phyloP scores from a whole-genome alignment of 92 coral and sea anemone genomes.

The Epizoanthus stellaris region DNA sequence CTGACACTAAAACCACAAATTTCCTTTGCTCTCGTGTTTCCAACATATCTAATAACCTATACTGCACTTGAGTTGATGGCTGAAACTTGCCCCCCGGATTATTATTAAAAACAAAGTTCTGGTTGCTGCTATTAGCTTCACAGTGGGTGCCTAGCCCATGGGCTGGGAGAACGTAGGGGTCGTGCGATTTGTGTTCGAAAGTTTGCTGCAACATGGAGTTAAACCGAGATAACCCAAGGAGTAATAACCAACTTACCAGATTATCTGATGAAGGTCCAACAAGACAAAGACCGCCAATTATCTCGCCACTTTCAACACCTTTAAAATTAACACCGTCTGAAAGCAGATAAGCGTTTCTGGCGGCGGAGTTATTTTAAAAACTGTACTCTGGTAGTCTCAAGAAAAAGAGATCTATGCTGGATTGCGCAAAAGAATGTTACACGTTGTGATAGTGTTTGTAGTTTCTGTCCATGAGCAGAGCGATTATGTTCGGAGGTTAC shows the following conservation, averaged over 20 bases:
- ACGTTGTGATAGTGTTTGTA: background rate
- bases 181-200: background rate
- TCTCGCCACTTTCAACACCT: conserved; percentile 35
- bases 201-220: conserved; percentile 11
- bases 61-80: background rate
- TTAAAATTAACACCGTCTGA: conserved; percentile 25
- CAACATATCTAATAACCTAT: conserved; percentile 31
- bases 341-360: conserved; percentile 20
- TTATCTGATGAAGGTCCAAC: conserved; percentile 35
- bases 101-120: conserved; percentile 11
- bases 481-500: background rate
- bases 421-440: conserved; percentile 8
- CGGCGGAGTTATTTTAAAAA: conserved; percentile 21
- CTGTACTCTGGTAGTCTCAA: background rate
- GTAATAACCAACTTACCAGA: conserved; percentile 36
- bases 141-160: conserved; percentile 13
- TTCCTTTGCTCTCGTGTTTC: conserved; percentile 44
- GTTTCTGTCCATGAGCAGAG: background rate
- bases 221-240: conserved; percentile 21
- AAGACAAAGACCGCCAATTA: conserved; percentile 33
- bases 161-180: conserved; percentile 20
- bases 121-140: conserved; percentile 12
- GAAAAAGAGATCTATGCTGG: background rate
- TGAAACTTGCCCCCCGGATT: conserved; percentile 24
- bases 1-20: conserved; percentile 44